These are phyloP conservation scores for Noctua janthe DNA, from an alignment of 2,888 invertebrate genomes.

Conservation along the genomic window DNA sequence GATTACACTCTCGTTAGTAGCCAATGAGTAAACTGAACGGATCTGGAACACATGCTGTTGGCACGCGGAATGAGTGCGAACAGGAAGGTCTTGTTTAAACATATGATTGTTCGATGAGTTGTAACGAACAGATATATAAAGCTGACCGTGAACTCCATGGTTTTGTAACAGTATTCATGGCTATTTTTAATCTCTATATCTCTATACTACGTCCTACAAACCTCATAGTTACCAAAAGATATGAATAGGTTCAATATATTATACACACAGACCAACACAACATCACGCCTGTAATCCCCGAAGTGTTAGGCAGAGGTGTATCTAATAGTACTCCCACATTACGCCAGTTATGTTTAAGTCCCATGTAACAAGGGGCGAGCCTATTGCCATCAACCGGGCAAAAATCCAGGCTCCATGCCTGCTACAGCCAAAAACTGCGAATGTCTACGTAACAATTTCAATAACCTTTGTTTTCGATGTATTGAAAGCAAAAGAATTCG, in stretches of 20 bases:
- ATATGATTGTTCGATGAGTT: conserved; percentile 39
- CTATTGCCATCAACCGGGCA: too few species aligned
- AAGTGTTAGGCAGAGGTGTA: too few species aligned
- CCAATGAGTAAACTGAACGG: conserved; percentile 72
- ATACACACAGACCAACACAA: too few species aligned
- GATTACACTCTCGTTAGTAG: conserved; percentile 78
- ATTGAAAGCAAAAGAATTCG: background rate
- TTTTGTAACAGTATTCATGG: background rate
- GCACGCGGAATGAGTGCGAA: conserved; percentile 40
- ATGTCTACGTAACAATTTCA: background rate
- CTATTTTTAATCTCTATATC: conserved; percentile 14
- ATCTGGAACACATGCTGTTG: conserved; percentile 60
- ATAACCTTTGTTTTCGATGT: background rate
- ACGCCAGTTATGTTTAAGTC: too few species aligned
- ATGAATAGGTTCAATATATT: background rate
- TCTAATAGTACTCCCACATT: too few species aligned
- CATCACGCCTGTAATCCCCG: too few species aligned
- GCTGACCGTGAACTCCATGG: conserved; percentile 42
- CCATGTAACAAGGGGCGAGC: too few species aligned
- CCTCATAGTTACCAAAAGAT: conserved; percentile 8
- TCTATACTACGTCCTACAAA: too few species aligned
- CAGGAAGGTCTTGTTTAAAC: conserved; percentile 41
- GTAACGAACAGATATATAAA: conserved; percentile 29
- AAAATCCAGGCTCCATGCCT: too few species aligned
- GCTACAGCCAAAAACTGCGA: too few species aligned